phyloP scores from a whole-genome alignment of 2,113 vertebrate genomes.

The Limnothrissa miodon region DNA sequence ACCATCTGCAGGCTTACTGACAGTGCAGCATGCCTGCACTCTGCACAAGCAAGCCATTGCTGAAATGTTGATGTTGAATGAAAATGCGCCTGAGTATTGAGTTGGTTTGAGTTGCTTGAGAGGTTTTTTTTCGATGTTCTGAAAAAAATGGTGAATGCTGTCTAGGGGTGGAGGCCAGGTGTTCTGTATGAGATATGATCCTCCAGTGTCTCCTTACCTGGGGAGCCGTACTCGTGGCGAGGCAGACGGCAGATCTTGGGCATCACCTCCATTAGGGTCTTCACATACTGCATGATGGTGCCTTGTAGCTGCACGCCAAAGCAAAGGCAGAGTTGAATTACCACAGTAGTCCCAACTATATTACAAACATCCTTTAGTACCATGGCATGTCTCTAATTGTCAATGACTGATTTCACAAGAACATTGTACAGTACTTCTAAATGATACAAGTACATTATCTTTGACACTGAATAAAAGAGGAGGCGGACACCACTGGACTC shows the following conservation, averaged over 20 bases:
- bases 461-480: background rate
- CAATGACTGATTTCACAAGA: background rate
- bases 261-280: slow-evolving; percentile 90
- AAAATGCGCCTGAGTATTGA: too few species aligned
- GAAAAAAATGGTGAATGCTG: too few species aligned
- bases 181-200: background rate
- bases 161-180: too few species aligned
- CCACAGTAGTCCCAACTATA: background rate
- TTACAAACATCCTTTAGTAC: background rate
- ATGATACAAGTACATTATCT: background rate
- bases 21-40: too few species aligned
- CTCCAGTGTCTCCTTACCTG: slow-evolving; percentile 66
- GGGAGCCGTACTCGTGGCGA: slow-evolving; percentile 85
- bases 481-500: background rate
- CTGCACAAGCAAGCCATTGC: too few species aligned
- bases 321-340: background rate
- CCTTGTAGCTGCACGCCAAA: slow-evolving; percentile 76
- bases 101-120: too few species aligned
- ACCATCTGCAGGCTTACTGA: too few species aligned
- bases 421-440: background rate
- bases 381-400: background rate
- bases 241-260: slow-evolving; percentile 87
- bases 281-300: slow-evolving; percentile 86
- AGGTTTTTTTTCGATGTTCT: too few species aligned
- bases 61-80: too few species aligned